Percentiles rank a stretch among this genome's conserved stretches.
phyloP scores from a whole-genome alignment of 2,113 vertebrate genomes.

The Ochotona princeps region DNA sequence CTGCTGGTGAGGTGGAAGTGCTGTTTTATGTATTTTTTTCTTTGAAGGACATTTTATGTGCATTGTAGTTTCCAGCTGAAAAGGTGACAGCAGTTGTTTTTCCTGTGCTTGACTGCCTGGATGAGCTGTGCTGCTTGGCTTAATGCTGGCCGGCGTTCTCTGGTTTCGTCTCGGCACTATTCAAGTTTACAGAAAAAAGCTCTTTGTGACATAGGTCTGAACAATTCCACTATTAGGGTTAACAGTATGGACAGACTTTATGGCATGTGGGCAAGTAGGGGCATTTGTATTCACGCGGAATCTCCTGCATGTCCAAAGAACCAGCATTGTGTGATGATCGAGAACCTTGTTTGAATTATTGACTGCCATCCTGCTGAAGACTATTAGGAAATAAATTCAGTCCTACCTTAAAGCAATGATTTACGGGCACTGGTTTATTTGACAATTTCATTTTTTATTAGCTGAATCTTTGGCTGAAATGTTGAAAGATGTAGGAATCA shows the following conservation, averaged over 20 bases:
- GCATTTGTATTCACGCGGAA: not conserved
- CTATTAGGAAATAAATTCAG: not conserved
- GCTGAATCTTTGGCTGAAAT: not conserved
- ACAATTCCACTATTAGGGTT: not conserved
- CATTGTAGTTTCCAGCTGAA: not conserved
- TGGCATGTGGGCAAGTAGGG: not conserved
- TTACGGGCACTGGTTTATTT: not conserved
- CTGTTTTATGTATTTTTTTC: not conserved
- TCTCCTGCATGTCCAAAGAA: not conserved
- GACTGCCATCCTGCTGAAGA: not conserved
- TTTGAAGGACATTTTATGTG: not conserved
- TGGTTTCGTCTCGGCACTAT: not conserved
- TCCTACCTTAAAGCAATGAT: not conserved
- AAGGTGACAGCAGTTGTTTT: not conserved
- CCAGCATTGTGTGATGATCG: not conserved
- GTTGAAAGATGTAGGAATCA: not conserved
- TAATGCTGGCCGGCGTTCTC: not conserved
- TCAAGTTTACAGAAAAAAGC: not conserved
- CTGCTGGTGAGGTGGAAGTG: not conserved
- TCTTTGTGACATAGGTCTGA: not conserved
- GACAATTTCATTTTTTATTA: conserved; percentile 1
- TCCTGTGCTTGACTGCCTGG: not conserved
- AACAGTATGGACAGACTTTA: not conserved
- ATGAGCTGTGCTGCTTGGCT: not conserved
- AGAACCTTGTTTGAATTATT: not conserved